Conservation (phyloP, 23 tunicate species). For the Styela clava region DNA sequence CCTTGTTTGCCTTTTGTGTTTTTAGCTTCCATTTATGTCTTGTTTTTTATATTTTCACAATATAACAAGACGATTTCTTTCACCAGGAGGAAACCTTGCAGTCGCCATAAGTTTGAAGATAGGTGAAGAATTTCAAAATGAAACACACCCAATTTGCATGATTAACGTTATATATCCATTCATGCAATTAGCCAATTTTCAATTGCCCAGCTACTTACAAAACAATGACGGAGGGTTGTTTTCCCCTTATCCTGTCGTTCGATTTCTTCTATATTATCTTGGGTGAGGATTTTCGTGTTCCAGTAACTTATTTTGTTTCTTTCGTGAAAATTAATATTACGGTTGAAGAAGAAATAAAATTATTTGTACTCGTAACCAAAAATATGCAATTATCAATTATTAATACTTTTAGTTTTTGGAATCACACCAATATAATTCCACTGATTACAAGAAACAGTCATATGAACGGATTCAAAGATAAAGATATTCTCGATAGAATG, state of each 20-base stretch:
- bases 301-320: no score
- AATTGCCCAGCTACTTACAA: constrained; percentile 60
- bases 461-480: constrained; percentile 9
- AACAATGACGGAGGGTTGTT: constrained; percentile 37
- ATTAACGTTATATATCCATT: constrained; percentile 67
- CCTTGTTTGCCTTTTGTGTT: no score
- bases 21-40: not conserved
- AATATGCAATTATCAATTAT: no score
- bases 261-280: constrained; percentile 57
- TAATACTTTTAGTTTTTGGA: constrained; percentile 30
- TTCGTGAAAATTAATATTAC: not conserved
- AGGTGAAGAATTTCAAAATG: constrained; percentile 11
- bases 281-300: constrained; percentile 34
- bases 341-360: no score
- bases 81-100: constrained; percentile 89
- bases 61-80: no score
- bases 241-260: constrained; percentile 23
- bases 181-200: constrained; percentile 58
- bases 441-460: constrained; percentile 46
- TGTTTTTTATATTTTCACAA: not conserved
- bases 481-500: constrained; percentile 23
- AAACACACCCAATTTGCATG: constrained; percentile 50
- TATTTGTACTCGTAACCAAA: no score
- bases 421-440: constrained; percentile 35
- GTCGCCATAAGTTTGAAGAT: constrained; percentile 52